These are phyloP conservation scores for Micronycteris hirsuta DNA, from an alignment of 2,113 vertebrate genomes.

Conservation along the genomic window DNA sequence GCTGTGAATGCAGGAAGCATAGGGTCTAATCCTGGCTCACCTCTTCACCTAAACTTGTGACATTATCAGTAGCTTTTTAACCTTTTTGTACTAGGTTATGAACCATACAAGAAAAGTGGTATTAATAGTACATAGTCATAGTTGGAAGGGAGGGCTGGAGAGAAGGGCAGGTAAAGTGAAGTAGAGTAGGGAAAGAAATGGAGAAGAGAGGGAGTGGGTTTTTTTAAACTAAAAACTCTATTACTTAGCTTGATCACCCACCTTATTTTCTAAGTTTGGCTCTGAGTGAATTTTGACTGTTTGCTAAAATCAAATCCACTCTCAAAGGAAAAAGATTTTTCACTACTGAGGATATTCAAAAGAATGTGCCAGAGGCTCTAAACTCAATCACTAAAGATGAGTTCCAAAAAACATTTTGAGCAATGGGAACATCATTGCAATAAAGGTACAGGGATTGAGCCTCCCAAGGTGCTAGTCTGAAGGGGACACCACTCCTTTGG, in stretches of 20 bases:
- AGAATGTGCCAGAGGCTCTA: background rate
- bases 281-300: slow-evolving; percentile 21
- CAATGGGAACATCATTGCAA: slow-evolving; percentile 14
- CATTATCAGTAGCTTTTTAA: background rate
- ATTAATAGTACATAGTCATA: background rate
- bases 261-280: slow-evolving; percentile 11
- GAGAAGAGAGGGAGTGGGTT: background rate
- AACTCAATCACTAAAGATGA: slow-evolving; percentile 36
- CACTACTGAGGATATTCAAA: slow-evolving; percentile 34
- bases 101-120: background rate
- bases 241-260: background rate
- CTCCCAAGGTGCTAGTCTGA: slow-evolving; percentile 35
- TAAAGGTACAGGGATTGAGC: slow-evolving; percentile 7
- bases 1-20: background rate
- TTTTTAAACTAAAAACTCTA: background rate
- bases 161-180: background rate
- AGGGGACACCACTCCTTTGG: background rate
- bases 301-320: slow-evolving; percentile 28
- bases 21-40: background rate
- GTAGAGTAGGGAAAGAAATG: background rate
- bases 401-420: slow-evolving; percentile 20
- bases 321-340: slow-evolving; percentile 42
- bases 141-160: background rate
- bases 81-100: background rate
- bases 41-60: background rate